Base-by-base conservation (phyloP, 2,113 vertebrate genomes). In the Aviceda subcristata region DNA sequence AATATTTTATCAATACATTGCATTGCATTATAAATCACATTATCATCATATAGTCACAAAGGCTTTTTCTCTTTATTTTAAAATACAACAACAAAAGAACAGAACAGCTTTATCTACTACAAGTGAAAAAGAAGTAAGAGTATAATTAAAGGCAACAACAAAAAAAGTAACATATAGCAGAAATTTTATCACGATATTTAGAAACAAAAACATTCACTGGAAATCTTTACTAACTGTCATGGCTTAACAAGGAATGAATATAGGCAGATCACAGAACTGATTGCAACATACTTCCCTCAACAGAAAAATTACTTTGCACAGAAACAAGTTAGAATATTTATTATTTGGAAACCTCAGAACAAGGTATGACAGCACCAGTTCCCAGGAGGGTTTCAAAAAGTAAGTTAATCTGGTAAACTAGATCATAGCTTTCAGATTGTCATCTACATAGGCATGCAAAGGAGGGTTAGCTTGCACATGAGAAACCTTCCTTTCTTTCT, bases 401-500 rank as follows among this genome's bases (percentile, higher is more conserved):
- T 11, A 63, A 15, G 7, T 68, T 56, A 43, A 45, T 18, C 22
- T 38, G 34, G 26, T 26, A 85, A 59, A 75, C 1, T n/a, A 59
- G 18, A 53, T 56, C 12, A 29, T 10, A 21, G 21, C n/a, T 88
- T 68, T 51, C 30, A 69, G 50, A 45, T 7, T 79, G 9, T 5
- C 39, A 43, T 15, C 50, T 53, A 12, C 38, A 27, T 4, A 27
- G 21, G 14, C 27, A 45, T 8, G 12, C 12, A 71, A 74, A 69
- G 24, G 9, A 67, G 7, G 5, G 27, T 34, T 51, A 46, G 30
- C 12, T 27, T 3, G 5, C 3, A 39, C 1, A 0, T 9, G 63
- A 36, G 41, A 77, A 89, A 27, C 19, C 3, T 43, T 29, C 29
- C 24, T 38, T 82, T 57, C 11, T 38, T 67, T 51, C 46, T 72